Base-by-base conservation (phyloP, 1,140 invertebrate species). In the Trichoplusia ni region DNA sequence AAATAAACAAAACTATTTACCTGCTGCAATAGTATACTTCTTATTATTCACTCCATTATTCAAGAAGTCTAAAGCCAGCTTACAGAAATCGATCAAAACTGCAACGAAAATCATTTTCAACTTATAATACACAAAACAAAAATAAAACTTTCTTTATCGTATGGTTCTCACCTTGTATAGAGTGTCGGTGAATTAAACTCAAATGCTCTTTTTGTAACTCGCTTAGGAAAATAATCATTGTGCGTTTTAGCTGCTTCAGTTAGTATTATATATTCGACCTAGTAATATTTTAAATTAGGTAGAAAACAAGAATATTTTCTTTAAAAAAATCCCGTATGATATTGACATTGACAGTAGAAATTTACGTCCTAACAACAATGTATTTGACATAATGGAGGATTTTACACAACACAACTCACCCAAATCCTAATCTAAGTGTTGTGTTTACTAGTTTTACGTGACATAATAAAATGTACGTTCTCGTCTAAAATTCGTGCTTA, bases 11-110 rank as follows among this genome's bases (percentile, higher is more conserved):
- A 35, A 42, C 35, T 9, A 35, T 18, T 37, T 84, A 93, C 92
- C 90, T 49, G 93, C 92, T 59, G 93, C 92, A 40, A 92, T 82
- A 37, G 64, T 84, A 68, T 92, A 93, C 29, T 93, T 79, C 78
- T 94, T 93, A n/a, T 84, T 60, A 79, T 94, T 93, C 19, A 91
- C 83, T 19, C 93, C 93, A 84, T 93, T 94, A 65, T 92, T 90
- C 7, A 94, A 61, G 80, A 92, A 94, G 73, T 94, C 93, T 38
- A 93, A 77, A 1, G 92, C 86, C 40, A 94, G 79, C 84, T 94
- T 94, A 73, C 93, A 94, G 74, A 94, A 94, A 77, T 94, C 93
- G 53, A 93, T 91, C 13, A 94, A 67, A 59, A 94, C 93, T 94
- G 77, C 60, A 91, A 87, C 9, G 60, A 68, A 67, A 6, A 3